Percentiles rank a stretch among this genome's conserved stretches.
Conservation (phyloP, 2,888 invertebrate genomes). For the Hirtodrosophila histrioides region DNA sequence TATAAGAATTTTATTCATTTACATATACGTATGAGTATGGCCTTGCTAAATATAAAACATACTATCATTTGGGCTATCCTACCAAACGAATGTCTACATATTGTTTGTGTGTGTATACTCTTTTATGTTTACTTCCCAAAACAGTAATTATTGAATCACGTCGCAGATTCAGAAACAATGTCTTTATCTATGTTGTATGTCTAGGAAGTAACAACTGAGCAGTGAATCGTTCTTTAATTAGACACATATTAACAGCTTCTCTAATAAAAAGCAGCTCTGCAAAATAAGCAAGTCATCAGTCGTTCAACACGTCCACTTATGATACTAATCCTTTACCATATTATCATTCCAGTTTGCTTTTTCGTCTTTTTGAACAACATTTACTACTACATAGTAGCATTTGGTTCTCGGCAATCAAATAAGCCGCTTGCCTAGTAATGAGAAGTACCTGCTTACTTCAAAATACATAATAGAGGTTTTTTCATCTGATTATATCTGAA, state of each 20-base stretch:
- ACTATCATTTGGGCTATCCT: constrained; percentile 4
- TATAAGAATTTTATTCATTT: no score
- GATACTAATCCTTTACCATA: constrained; percentile 55
- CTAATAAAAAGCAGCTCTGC: constrained; percentile 56
- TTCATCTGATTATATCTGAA: no score
- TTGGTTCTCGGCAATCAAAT: constrained; percentile 27
- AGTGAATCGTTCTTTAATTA: constrained; percentile 71
- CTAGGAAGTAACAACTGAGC: constrained; percentile 60
- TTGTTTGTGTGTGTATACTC: constrained; percentile 13
- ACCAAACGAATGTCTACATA: constrained; percentile 3
- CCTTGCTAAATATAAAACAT: constrained; percentile 15
- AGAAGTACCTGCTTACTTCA: no score
- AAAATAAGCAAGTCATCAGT: constrained; percentile 57
- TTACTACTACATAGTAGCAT: not conserved
- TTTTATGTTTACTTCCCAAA: constrained; percentile 41
- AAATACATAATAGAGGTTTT: no score
- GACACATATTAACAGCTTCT: constrained; percentile 68
- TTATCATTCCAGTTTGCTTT: constrained; percentile 45
- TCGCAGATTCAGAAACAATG: constrained; percentile 15
- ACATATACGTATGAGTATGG: not conserved
- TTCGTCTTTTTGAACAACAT: constrained; percentile 20
- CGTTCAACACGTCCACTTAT: constrained; percentile 43
- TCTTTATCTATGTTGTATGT: constrained; percentile 40
- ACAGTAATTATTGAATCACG: constrained; percentile 55
- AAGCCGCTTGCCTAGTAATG: constrained; percentile 26